Percentiles rank a stretch among this genome's conserved stretches.
phyloP scores from a whole-genome alignment of 2,888 invertebrate species.

The Athrips mouffetella region DNA sequence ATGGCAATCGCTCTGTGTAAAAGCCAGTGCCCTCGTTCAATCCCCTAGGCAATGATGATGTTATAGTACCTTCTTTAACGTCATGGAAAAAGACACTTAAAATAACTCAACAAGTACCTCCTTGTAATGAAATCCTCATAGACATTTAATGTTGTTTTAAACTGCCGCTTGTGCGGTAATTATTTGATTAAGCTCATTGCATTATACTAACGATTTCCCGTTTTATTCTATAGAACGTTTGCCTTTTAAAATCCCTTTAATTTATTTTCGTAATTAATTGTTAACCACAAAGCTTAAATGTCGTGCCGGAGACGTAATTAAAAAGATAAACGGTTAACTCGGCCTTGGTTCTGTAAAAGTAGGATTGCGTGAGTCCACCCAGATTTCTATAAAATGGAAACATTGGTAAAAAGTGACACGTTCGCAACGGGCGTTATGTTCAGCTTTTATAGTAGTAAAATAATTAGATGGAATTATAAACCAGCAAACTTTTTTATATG shows the following conservation, averaged over 20 bases:
- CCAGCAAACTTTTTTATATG: too few relatives aligned
- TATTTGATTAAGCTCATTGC: neutral
- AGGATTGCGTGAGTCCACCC: slow-evolving; percentile 14
- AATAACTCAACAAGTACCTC: too few relatives aligned
- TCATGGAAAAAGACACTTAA: too few relatives aligned
- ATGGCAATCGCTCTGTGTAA: too few relatives aligned
- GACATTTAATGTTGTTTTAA: neutral
- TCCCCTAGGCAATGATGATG: too few relatives aligned
- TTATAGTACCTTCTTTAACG: too few relatives aligned
- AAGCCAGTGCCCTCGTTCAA: too few relatives aligned
- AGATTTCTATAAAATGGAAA: slow-evolving; percentile 3
- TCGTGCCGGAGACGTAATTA: slow-evolving; percentile 12
- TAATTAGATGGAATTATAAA: too few relatives aligned
- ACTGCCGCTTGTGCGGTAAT: neutral
- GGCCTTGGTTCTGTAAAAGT: slow-evolving; percentile 11
- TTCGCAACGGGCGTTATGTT: neutral
- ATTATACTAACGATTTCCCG: neutral
- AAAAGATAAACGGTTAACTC: slow-evolving; percentile 6
- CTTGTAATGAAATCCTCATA: too few relatives aligned
- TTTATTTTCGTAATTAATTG: slow-evolving; percentile 8
- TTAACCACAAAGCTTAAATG: neutral
- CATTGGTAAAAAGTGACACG: slow-evolving; percentile 3
- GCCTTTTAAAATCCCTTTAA: neutral
- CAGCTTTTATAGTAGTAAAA: too few relatives aligned
- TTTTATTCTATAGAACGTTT: neutral